These are phyloP conservation scores for Micropterix aruncella DNA, from an alignment of 2,888 invertebrate species.

Conservation along the genomic window DNA sequence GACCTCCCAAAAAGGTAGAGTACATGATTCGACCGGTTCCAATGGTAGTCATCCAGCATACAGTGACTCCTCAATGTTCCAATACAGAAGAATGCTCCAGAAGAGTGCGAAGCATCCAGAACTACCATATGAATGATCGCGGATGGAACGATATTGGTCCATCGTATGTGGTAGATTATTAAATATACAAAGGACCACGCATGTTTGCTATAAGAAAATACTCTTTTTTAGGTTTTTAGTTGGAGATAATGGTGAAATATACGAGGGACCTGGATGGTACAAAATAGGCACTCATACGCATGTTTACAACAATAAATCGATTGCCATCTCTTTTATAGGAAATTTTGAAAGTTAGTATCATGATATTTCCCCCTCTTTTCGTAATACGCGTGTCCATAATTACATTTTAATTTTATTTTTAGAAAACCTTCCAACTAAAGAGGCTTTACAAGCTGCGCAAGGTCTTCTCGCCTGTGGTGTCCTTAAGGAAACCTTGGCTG, in stretches of 20 bases:
- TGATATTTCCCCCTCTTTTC: neutral
- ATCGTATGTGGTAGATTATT: constrained; percentile 39
- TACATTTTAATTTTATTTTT: constrained; percentile 13
- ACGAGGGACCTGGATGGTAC: constrained; percentile 52
- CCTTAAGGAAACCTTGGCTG: constrained; percentile 36
- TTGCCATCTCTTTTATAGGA: constrained; percentile 50
- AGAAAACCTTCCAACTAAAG: constrained; percentile 41
- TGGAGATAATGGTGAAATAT: constrained; percentile 48
- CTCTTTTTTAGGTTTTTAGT: constrained; percentile 39
- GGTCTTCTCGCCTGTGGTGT: constrained; percentile 46
- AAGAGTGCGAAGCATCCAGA: constrained; percentile 32
- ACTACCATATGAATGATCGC: constrained; percentile 31
- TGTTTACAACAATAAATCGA: constrained; percentile 41
- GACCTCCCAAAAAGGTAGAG: constrained; percentile 27
- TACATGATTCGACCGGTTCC: constrained; percentile 43
- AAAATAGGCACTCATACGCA: constrained; percentile 43
- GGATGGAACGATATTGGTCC: constrained; percentile 39
- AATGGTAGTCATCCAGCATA: constrained; percentile 43
- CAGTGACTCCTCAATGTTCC: constrained; percentile 31
- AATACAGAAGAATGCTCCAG: constrained; percentile 28
- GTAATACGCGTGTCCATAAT: neutral
- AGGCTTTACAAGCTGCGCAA: constrained; percentile 39
- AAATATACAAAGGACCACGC: too few species aligned
- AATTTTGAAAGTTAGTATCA: constrained; percentile 22
- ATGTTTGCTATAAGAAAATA: too few species aligned